Base-by-base conservation (phyloP, 2,797 vertebrate genomes). In the Acestrorhynchus altus region DNA sequence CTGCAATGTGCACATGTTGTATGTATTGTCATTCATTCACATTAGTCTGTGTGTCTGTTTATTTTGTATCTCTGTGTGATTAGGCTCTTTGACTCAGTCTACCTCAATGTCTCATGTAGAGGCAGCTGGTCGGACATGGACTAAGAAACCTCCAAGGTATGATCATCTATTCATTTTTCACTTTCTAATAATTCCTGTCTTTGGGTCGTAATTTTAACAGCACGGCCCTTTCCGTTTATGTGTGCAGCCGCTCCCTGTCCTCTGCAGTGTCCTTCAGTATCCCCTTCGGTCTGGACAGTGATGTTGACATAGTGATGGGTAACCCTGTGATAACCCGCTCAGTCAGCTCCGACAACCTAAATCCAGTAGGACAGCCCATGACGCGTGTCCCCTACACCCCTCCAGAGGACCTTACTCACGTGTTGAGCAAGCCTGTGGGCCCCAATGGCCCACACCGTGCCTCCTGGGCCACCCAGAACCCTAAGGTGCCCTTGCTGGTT, bases 81-180 rank as follows among this genome's bases (percentile, higher is more conserved):
- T 87, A 97, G 96, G 96, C 84, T 92, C 95, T 83, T 90, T 97
- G 90, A 94, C 94, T 93, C 95, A 96, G 87, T 97, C 96, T 86
- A 94, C 96, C 78, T 97, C 96, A 92, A 94, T 96, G 95, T 95
- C 96, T 89, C 95, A 96, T 89, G 94, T 96, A 93, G 96, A 96
- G 86, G 93, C 94, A 86, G 93, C 93, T 61, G 94, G 95, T 88
- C 95, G 94, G 76, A 92, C 93, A 18, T 96, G 95, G 96, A 93
- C 90, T 86, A 96, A 94, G 91, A 96, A 96, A 74, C 93, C 95
- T 78, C 90, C 95, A 77, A 95, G 96, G 96, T 96, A 86, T 69
- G 85, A 42, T 56, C 35, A 6, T 47, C 47, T 28, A 35, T 35
- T 13, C 2, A 26, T n/a, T 67, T 72, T n/a, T 28, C 10, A 20